Conservation (phyloP, 2,888 invertebrate genomes). For the Smittia aterrima region DNA sequence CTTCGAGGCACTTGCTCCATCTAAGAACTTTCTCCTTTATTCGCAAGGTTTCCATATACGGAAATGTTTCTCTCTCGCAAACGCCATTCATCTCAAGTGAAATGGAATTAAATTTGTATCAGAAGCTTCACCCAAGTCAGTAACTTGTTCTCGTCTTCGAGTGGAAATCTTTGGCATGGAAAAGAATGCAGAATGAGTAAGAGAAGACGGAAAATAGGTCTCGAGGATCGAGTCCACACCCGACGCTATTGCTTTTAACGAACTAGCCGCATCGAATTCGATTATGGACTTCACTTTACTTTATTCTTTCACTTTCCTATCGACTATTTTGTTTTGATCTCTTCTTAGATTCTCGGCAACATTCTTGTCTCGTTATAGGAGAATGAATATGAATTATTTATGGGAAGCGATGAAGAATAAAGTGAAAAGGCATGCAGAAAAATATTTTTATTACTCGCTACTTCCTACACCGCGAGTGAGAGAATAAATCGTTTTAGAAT, state of each 20-base stretch:
- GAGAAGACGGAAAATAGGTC: slow-evolving; percentile 27
- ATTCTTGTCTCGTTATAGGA: neutral
- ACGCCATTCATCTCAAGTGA: slow-evolving; percentile 16
- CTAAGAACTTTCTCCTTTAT: slow-evolving; percentile 38
- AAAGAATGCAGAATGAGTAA: slow-evolving; percentile 32
- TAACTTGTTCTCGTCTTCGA: slow-evolving; percentile 26
- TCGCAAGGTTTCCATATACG: neutral
- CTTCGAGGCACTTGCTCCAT: slow-evolving; percentile 4
- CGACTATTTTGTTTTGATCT: slow-evolving; percentile 14
- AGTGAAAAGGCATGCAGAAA: slow-evolving; percentile 24
- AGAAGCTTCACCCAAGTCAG: neutral
- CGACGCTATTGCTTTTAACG: neutral
- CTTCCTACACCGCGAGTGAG: neutral
- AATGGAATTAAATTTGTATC: neutral
- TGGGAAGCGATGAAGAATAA: slow-evolving; percentile 6
- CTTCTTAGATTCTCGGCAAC: slow-evolving; percentile 14
- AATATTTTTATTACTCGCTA: slow-evolving; percentile 1
- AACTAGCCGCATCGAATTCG: neutral
- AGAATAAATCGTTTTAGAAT: neutral
- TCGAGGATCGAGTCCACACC: neutral
- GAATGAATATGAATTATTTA: slow-evolving; percentile 21
- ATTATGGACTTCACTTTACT: neutral
- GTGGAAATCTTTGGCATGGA: neutral
- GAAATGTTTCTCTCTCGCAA: slow-evolving; percentile 5
- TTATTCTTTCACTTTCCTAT: slow-evolving; percentile 11